Evolutionary conservation across 2,113 vertebrate species (phyloP).

Genomic region (Cynopterus brachyotis): DNA sequence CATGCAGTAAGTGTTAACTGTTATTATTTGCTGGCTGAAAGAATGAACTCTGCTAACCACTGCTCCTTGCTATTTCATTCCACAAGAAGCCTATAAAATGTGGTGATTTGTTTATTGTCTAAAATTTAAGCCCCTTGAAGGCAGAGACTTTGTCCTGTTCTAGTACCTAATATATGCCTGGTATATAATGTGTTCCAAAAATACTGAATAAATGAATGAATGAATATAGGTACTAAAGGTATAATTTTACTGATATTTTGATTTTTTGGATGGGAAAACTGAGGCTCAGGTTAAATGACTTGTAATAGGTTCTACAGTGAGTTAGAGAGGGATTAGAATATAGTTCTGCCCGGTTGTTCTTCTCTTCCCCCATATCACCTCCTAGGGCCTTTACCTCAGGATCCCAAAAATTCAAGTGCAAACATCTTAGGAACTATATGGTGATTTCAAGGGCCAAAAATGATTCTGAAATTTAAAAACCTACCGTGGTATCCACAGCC

Average conservation of each 20-base stretch:
- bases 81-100: background rate
- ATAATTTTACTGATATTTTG: background rate
- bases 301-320: background rate
- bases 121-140: background rate
- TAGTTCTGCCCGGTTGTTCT: background rate
- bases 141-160: background rate
- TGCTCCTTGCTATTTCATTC: background rate
- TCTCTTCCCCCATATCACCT: background rate
- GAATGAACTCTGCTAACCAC: background rate
- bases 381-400: background rate
- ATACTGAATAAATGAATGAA: background rate
- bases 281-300: background rate
- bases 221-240: background rate
- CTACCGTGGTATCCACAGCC: constrained; percentile 95
- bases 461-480: constrained; percentile 77
- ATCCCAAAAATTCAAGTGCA: background rate
- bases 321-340: background rate
- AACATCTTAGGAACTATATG: background rate
- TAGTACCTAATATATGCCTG: background rate
- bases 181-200: background rate
- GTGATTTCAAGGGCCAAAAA: constrained; percentile 64
- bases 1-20: background rate
- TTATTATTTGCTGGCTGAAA: background rate
- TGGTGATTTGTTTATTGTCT: background rate
- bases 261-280: background rate